phyloP scores from a whole-genome alignment of 2,113 vertebrate genomes.

The Pleuronectes platessa region DNA sequence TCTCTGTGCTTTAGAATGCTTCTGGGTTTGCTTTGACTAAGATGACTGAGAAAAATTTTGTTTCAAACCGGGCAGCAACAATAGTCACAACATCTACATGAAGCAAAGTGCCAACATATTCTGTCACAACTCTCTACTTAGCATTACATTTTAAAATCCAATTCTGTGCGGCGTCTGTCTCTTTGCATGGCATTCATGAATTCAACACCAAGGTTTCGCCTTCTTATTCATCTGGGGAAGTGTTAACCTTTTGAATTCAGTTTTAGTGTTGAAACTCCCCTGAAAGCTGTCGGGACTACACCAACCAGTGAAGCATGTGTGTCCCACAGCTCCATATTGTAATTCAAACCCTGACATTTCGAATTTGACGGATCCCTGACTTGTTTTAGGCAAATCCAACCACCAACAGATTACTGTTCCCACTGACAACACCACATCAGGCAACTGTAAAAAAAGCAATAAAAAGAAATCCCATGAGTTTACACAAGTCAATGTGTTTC shows the following conservation, averaged over 20 bases:
- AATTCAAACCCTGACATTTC: too few species aligned
- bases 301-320: too few species aligned
- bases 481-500: neutral
- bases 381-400: neutral
- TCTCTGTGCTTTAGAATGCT: neutral
- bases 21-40: neutral
- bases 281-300: neutral
- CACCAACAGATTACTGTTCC: neutral
- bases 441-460: too few species aligned
- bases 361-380: neutral
- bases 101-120: neutral
- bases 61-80: neutral
- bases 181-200: neutral
- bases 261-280: neutral
- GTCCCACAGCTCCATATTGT: too few species aligned
- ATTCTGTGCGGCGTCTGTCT: neutral
- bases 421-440: neutral
- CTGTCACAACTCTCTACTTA: neutral
- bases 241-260: neutral
- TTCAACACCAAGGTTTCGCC: slow-evolving; percentile 1
- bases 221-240: neutral
- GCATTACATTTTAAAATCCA: neutral
- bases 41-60: neutral
- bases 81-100: too few species aligned
- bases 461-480: too few species aligned